Percentiles rank a stretch among this genome's conserved stretches.
phyloP scores from a whole-genome alignment of 2,888 invertebrate genomes.

The Myathropa florea region DNA sequence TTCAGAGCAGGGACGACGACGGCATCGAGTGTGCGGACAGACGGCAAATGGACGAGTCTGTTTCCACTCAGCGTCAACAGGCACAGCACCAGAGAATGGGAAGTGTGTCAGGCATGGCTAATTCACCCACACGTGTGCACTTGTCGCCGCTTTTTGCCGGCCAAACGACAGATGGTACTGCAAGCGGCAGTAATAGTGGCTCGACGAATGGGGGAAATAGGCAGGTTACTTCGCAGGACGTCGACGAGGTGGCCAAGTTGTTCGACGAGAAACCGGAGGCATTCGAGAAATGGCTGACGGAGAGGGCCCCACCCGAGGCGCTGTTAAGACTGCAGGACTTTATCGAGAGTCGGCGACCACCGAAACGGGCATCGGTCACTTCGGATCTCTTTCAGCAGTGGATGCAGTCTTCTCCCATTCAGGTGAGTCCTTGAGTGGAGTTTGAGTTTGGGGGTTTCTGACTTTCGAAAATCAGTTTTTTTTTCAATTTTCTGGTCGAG shows the following conservation, averaged over 20 bases:
- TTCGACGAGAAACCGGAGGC: slow-evolving; percentile 85
- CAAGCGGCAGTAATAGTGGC: slow-evolving; percentile 11
- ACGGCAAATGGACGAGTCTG: slow-evolving; percentile 6
- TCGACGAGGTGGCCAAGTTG: slow-evolving; percentile 79
- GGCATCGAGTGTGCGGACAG: not conserved
- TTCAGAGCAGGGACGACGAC: not conserved
- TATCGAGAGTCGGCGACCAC: slow-evolving; percentile 82
- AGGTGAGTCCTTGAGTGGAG: slow-evolving; percentile 81
- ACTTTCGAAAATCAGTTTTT: no score
- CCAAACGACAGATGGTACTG: slow-evolving; percentile 1
- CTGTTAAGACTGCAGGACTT: slow-evolving; percentile 83
- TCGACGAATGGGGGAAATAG: slow-evolving; percentile 32
- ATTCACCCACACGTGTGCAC: slow-evolving; percentile 56
- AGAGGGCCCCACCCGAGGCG: slow-evolving; percentile 87
- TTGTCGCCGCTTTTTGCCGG: slow-evolving; percentile 43
- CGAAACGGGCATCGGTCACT: slow-evolving; percentile 88
- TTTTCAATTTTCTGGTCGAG: no score
- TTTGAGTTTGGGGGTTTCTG: not conserved
- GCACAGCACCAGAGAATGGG: slow-evolving; percentile 47
- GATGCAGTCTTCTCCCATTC: slow-evolving; percentile 89
- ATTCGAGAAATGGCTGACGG: slow-evolving; percentile 89
- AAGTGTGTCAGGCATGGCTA: slow-evolving; percentile 42
- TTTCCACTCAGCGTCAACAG: slow-evolving; percentile 26
- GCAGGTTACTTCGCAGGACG: slow-evolving; percentile 75
- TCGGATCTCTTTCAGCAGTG: slow-evolving; percentile 93